Base-by-base conservation (phyloP, 2,888 invertebrate genomes). In the Acanthopleura granulata region DNA sequence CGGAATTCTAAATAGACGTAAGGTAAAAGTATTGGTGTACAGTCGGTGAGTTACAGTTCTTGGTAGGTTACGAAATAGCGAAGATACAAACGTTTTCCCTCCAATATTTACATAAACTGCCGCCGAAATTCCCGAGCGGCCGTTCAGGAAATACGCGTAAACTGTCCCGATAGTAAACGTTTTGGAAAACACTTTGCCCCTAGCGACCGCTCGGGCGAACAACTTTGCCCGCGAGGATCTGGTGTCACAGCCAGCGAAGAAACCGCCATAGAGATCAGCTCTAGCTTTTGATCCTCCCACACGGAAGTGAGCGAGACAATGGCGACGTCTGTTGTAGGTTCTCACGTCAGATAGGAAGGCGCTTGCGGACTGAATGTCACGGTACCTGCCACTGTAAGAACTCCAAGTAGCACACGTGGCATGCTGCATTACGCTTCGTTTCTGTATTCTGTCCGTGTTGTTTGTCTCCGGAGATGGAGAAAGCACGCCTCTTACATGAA, bases 301-400 rank as follows among this genome's bases (percentile, higher is more conserved):
- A 22, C 66, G 27, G 66, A 27, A 66, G 25, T 66, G 66, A 66
- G 66, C 66, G 22, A 66, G 29, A 27, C 66, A 66, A 14, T 66
- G 66, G 22, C 25, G 18, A 16, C 66, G 66, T 27, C 29, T 66
- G 25, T 66, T 66, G 66, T 27, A 66, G 4, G 22, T 66, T 22
- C 16, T 27, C 25, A 27, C 1, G 25, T 66, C 66, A 6, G 22
- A 16, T 18, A 1, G 15, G 66, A 66, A 66, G 6, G 66, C 6
- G 22, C 29, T 27, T 18, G 66, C 66, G 29, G 22, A 27, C 27
- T 22, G 27, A 12, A 66, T 66, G 14, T 27, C 66, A 66, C 25
- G 6, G 29, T 66, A 66, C 3, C 66, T 18, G 1, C 66, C 66
- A 16, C 29, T 27, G 25, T 66, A 27, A 27, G 6, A 3, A 14